Conservation (phyloP, 2,113 vertebrate species). For the Ptychochromis oligacanthus region DNA sequence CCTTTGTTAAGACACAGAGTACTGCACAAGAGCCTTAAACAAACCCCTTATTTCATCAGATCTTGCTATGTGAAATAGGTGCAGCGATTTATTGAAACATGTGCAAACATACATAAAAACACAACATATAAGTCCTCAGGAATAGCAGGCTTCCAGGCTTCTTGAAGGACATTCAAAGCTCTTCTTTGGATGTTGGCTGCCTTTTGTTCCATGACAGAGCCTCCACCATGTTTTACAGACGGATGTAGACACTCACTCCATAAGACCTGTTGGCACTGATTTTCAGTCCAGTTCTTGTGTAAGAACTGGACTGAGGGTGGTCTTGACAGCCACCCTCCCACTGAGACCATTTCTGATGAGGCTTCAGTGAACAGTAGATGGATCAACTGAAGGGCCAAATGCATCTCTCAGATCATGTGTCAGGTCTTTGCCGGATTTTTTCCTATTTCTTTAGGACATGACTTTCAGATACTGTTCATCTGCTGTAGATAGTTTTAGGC, state of each 20-base stretch:
- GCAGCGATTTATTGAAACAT: neutral
- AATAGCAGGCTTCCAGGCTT: neutral
- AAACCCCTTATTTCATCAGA: too few relatives aligned
- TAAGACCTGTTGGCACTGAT: neutral
- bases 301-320: too few relatives aligned
- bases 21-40: neutral
- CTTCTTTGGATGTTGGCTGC: neutral
- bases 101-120: neutral
- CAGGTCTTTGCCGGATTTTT: neutral
- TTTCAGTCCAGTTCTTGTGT: neutral
- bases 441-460: neutral
- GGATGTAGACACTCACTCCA: neutral
- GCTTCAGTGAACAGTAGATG: neutral
- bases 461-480: neutral
- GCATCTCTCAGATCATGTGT: neutral
- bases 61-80: neutral
- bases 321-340: neutral
- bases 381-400: neutral
- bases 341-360: neutral
- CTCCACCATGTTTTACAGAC: neutral
- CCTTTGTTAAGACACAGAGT: neutral
- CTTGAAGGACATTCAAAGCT: neutral
- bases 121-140: neutral
- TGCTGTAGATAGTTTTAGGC: neutral
- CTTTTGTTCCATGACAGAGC: neutral